Percentiles rank a stretch among this genome's conserved stretches.
These are phyloP conservation scores for Agriotes lineatus DNA, from an alignment of 2,888 invertebrate species.

Conservation along the genomic window DNA sequence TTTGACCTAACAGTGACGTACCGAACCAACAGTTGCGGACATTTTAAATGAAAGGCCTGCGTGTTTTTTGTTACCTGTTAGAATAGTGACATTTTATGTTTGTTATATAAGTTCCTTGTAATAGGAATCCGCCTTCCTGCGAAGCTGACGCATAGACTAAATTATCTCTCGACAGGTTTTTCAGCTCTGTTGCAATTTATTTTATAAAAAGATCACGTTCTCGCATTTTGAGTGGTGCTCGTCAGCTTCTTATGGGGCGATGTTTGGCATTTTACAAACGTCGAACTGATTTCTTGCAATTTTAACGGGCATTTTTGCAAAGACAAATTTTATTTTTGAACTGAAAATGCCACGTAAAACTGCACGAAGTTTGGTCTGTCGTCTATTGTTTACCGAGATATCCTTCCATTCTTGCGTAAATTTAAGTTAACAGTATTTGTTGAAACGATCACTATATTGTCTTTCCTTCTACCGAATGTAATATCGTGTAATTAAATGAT, in stretches of 20 bases:
- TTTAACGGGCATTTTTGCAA: constrained; percentile 4
- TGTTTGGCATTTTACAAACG: not conserved
- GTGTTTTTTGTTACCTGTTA: constrained; percentile 46
- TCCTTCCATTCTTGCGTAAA: constrained; percentile 46
- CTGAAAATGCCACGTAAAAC: constrained; percentile 11
- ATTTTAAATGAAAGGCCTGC: constrained; percentile 40
- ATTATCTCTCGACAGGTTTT: too few species aligned
- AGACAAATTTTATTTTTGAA: constrained; percentile 25
- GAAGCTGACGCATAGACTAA: constrained; percentile 10
- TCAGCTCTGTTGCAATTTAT: too few species aligned
- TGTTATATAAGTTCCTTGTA: constrained; percentile 2
- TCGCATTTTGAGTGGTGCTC: not conserved
- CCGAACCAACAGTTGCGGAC: constrained; percentile 22
- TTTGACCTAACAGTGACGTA: not conserved
- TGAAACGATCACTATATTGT: constrained; percentile 40
- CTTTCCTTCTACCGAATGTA: constrained; percentile 32
- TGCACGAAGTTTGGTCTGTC: constrained; percentile 1
- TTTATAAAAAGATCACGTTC: too few species aligned
- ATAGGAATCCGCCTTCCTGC: not conserved
- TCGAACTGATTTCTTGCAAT: constrained; percentile 17
- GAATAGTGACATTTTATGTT: constrained; percentile 36
- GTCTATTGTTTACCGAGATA: constrained; percentile 1
- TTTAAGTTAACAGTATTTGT: constrained; percentile 46
- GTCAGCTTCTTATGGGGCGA: not conserved
- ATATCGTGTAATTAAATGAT: constrained; percentile 50